Evolutionary conservation across 2,113 vertebrate species (phyloP), one percentile per base, ranked within the genome.

Genomic region (Chitala chitala): DNA sequence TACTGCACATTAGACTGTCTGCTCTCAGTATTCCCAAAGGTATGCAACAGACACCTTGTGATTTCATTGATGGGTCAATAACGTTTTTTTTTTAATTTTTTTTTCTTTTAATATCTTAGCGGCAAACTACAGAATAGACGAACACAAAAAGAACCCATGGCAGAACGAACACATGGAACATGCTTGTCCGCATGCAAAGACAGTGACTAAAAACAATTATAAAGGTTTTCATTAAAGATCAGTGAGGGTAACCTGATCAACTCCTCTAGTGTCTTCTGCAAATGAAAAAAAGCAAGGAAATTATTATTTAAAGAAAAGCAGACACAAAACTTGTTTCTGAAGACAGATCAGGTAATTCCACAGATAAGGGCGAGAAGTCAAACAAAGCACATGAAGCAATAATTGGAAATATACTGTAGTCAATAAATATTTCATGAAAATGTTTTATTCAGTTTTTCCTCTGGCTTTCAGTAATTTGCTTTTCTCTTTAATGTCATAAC

Each of bases 241-340:
- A 75, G 77, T 77, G 79, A 3, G 86, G 82, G 87, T 89, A 92
- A 98, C 94, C 95, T 97, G 95, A 84, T 92, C 87, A 81, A 88
- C 92, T 89, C 87, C 92, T 92, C 82, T 93, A 87, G 89, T 92
- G 88, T 89, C 91, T 91, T 95, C 94, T 97, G 94, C 79, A 89
- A 90, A 80, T 84, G 78, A 90, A 72, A 82, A 53, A 77, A 80
- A 84, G 78, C 84, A 81, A 86, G 77, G 69, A 79, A 74, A 26
- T 53, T 4, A 66, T 71, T 78, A 54, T 33, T 31, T 53, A 56
- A 72, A 73, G 77, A 54, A 22, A 22, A 13, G 42, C 36, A 79
- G 6, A 38, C 33, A 65, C 13, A 9, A 38, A 58, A 75, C 78
- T 61, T 9, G 12, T 26, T 58, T 29, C 26, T 3, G 17, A 6